Base-by-base conservation (phyloP, 2,113 vertebrate species). In the Calyptomena viridis region DNA sequence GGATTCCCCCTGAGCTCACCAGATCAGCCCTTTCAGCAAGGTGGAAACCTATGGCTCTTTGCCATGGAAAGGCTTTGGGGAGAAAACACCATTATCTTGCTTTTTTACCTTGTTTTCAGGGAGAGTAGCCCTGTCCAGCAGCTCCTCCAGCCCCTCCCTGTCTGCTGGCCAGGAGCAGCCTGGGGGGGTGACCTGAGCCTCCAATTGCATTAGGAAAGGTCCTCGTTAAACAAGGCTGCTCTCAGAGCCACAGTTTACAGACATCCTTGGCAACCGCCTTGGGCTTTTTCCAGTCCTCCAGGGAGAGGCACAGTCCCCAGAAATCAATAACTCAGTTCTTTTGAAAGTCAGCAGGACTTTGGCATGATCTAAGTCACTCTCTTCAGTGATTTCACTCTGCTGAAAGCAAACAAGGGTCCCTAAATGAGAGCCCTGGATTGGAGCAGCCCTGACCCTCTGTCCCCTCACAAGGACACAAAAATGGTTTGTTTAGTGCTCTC, bases 261-360 rank as follows among this genome's bases (percentile, higher is more conserved):
- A 59, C 79, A 44, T 83, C 96, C 96, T 44, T 89, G 94, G 96
- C 94, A 96, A 93, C 93, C 2, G 7, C 94, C 93, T 67, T 96
- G 96, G 94, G 93, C 91, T 94, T 44, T 30, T 93, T 93, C 95
- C 94, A 93, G 96, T 67, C 90, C 93, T 95, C 89, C 60, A 28
- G 93, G 95, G 94, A 94, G 91, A 86, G 72, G 74, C 89, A 81
- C 37, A 80, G 95, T 6, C 88, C 85, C 88, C 88, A 92, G 79
- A 69, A 94, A 95, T 94, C 95, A 96, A 92, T 96, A 80, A 66
- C 85, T 18, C 79, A 77, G 88, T 19, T 71, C 90, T 92, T 95
- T 27, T 58, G 68, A 90, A 93, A 95, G 85, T 80, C 94, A 88
- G 82, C 88, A 86, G 83, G 96, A 42, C 88, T 88, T 84, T 39